Base-by-base conservation (phyloP, 30 jellyfish, hydroid and myxozoan genomes). In the Hydractinia echinata region DNA sequence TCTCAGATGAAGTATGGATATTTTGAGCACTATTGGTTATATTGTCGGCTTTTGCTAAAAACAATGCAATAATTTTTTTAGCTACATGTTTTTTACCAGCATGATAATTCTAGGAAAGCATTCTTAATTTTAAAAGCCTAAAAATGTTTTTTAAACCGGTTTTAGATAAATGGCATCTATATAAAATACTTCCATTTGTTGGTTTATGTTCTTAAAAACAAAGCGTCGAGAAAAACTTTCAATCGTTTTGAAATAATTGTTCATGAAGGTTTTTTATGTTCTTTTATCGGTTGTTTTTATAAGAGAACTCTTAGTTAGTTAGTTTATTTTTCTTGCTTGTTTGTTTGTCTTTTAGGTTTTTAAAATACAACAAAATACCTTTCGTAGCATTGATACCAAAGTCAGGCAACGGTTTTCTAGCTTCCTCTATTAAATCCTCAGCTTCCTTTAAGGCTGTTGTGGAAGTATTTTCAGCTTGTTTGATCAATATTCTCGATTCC, bases 321-420 rank as follows among this genome's bases (percentile, higher is more conserved):
- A 30, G 2, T 30, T 30, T 30, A 30, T 30, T 30, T 30, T 30
- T 30, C 44, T 30, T 30, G 44, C 44, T 30, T 16, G 69, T 11
- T 58, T 16, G 69, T 58, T 58, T 58, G 69, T 58, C 19, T 16
- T 58, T 13, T 16, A 58, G 19, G 19, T 1, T 58, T 11, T 58
- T 3, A 58, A 58, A 58, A 58, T 11, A 58, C 69, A 58, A 30
- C 19, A 9, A 50, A 80, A 51, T 18, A 93, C 99, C 99, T 81
- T 77, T 70, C 6, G 84, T 83, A 19, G 79, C 30, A 14, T 78
- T 79, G 62, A 88, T 64, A 44, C 91, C 89, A 66, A 88, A 78
- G 53, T 88, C 99, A 10, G 96, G 97, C 8, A 93, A 67, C 8
- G 90, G 89, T 50, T 76, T 71, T 19, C 54, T 76, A 21, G 99